These are phyloP conservation scores for Aphaenogaster floridana DNA, from an alignment of 1,140 invertebrate species.

Conservation along the genomic window DNA sequence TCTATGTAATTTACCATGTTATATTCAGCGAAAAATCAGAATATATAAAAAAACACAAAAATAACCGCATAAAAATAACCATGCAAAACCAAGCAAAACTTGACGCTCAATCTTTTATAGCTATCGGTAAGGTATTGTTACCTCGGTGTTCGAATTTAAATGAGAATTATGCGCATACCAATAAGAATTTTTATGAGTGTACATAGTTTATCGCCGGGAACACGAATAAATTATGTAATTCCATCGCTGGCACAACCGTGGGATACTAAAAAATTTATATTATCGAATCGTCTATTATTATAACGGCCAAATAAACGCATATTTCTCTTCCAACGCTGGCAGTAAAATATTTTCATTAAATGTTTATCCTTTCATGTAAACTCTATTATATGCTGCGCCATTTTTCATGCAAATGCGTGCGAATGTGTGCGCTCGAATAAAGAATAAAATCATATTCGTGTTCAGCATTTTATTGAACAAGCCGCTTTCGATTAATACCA, in stretches of 20 bases:
- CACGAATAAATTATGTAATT: constrained; percentile 39
- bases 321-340: not conserved
- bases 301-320: constrained; percentile 33
- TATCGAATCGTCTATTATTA: constrained; percentile 3
- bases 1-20: not conserved
- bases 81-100: not conserved
- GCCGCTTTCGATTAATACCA: constrained; percentile 1
- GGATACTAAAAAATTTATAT: constrained; percentile 37
- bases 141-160: constrained; percentile 41
- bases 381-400: constrained; percentile 37
- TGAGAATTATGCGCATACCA: constrained; percentile 43
- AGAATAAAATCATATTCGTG: constrained; percentile 5
- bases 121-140: constrained; percentile 15
- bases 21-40: not conserved
- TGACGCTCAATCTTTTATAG: not conserved
- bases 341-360: constrained; percentile 38
- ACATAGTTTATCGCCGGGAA: not conserved
- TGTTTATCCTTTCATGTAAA: constrained; percentile 30
- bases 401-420: not conserved
- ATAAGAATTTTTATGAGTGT: constrained; percentile 26
- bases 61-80: constrained; percentile 10
- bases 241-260: not conserved
- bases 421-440: constrained; percentile 12
- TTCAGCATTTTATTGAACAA: constrained; percentile 28
- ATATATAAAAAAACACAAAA: not conserved